Evolutionary conservation across 2,113 vertebrate species (phyloP), one percentile per base, ranked within the genome.

Genomic region (Misgurnus mizolepis): DNA sequence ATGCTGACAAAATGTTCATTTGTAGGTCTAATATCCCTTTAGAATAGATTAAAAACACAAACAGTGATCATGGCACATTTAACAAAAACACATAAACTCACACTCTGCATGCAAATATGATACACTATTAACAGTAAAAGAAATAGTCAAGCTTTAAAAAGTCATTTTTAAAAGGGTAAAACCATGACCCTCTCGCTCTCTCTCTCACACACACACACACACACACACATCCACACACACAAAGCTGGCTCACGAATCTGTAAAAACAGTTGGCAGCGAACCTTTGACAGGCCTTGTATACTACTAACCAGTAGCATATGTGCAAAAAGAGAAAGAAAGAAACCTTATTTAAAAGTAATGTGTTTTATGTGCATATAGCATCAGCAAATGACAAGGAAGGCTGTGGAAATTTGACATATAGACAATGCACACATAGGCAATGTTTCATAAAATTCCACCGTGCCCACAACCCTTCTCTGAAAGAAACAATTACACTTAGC

Each of bases 301-400:
- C 18, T 82, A 89, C 18, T 83, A 89, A 89, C 77, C 18, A 84
- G 68, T 71, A 88, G 34, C 87, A 88, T 64, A 80, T 87, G 80
- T 45, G 78, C 39, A 0, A 7, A 79, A 45, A 68, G 50, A 60
- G 4, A 50, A 14, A 64, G 71, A 8, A 18, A 58, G 49, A 41
- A 53, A 65, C 22, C 71, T 56, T 45, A 58, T 58, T n/a, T 1
- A 65, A 9, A 8, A 58, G 43, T 34, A 66, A 80, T 45, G 49
- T 12, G 14, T 67, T 18, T 15, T 60, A n/a, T 53, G 47, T 4
- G 5, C 58, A 65, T 22, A 55, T 22, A 65, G 49, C 8, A 72
- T 34, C 18, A 5, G 39, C 50, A 67, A 58, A 18, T 43, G 34
- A 41, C 27, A 47, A 47, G 10, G 45, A 47, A 47, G 45, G 45